phyloP scores from a whole-genome alignment of 2,113 vertebrate genomes.

The Pogonocichla stellata region DNA sequence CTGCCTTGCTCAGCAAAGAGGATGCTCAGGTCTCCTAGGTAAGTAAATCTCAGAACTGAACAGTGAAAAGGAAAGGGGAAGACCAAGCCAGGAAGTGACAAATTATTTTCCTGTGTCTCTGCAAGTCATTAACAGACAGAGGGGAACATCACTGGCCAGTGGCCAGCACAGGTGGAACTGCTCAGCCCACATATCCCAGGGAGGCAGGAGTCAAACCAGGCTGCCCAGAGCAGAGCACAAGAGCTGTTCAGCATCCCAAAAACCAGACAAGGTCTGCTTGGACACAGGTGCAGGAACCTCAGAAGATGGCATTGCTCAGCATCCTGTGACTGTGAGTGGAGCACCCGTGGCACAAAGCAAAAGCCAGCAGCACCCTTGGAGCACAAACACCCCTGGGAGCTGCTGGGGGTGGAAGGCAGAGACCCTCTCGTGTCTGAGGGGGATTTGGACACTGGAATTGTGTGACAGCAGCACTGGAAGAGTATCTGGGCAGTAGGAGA shows the following conservation, averaged over 20 bases:
- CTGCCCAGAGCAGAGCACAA: neutral
- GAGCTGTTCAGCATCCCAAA: neutral
- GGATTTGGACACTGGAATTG: neutral
- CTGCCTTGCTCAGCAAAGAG: neutral
- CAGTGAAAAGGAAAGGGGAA: neutral
- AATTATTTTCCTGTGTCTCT: neutral
- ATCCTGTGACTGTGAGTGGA: neutral
- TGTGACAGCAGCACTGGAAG: neutral
- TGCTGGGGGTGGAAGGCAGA: neutral
- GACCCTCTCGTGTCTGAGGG: neutral
- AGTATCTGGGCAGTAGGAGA: neutral
- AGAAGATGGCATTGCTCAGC: neutral
- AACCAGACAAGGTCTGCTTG: neutral
- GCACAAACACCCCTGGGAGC: neutral
- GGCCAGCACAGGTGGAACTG: neutral
- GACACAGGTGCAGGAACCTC: neutral
- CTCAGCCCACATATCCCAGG: neutral
- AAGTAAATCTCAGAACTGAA: neutral
- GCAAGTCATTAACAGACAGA: neutral
- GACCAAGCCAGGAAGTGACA: neutral
- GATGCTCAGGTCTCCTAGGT: neutral
- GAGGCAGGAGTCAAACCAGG: neutral
- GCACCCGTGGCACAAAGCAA: neutral
- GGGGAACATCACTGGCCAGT: neutral
- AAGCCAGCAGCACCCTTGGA: neutral